phyloP scores from a whole-genome alignment of 1,140 invertebrate species.

The Ganaspis sp. region DNA sequence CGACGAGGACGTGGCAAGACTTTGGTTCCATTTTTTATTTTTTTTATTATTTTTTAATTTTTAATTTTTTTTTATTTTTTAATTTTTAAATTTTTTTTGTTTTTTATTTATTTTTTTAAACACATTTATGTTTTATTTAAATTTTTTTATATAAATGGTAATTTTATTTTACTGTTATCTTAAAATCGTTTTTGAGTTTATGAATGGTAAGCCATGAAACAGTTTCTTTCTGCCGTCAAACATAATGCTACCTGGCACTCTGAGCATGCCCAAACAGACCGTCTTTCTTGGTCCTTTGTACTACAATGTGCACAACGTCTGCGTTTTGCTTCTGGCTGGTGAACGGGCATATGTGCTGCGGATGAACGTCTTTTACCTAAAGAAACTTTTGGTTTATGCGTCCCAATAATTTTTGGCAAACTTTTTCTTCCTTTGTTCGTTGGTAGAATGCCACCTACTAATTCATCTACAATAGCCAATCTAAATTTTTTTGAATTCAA shows the following conservation, averaged over 20 bases:
- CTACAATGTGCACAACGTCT: conserved; percentile 6
- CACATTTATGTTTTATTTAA: too few relatives aligned
- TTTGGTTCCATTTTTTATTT: too few relatives aligned
- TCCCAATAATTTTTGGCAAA: too few relatives aligned
- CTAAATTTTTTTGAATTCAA: conserved; percentile 39
- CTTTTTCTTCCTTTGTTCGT: conserved; percentile 28
- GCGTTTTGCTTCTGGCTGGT: neutral
- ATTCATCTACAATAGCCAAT: conserved; percentile 36
- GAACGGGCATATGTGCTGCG: too few relatives aligned
- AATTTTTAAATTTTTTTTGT: too few relatives aligned
- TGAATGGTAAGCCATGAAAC: neutral
- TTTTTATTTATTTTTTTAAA: too few relatives aligned
- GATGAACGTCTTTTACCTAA: neutral
- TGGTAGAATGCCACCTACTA: conserved; percentile 8
- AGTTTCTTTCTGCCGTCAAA: neutral
- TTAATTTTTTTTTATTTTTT: too few relatives aligned
- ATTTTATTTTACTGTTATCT: too few relatives aligned
- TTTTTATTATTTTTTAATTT: too few relatives aligned
- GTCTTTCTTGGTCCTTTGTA: neutral
- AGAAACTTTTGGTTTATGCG: too few relatives aligned
- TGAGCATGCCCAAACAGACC: neutral
- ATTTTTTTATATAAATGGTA: too few relatives aligned
- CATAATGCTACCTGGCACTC: neutral
- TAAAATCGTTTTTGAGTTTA: neutral
- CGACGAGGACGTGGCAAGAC: too few relatives aligned